Evolutionary conservation across 2,797 vertebrate genomes (phyloP).

Genomic region (Fundulus diaphanus): DNA sequence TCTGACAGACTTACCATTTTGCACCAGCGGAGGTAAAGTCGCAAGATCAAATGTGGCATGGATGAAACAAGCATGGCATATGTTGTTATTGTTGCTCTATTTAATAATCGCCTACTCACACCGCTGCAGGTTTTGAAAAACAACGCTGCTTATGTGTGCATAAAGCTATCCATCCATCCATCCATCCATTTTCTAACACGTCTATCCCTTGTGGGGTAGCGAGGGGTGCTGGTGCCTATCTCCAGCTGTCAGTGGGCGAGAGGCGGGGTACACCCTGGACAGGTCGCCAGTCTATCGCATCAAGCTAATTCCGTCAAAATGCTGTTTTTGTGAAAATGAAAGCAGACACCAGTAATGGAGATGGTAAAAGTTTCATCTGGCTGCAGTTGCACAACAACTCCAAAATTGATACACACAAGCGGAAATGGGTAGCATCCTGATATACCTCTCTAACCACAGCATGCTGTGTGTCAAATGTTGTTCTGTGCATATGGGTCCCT

Average conservation of each 20-base stretch:
- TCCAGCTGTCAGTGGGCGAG: no score
- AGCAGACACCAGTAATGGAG: background rate
- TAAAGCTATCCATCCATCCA: no score
- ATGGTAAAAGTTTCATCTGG: background rate
- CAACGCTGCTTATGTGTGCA: background rate
- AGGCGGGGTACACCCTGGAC: no score
- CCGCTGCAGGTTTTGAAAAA: background rate
- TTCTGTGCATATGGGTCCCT: background rate
- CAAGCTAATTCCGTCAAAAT: no score
- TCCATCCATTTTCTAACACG: no score
- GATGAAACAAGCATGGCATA: background rate
- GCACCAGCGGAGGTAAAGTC: background rate
- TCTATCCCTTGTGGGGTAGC: no score
- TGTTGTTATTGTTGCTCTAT: background rate
- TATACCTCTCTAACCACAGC: background rate
- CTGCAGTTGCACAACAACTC: background rate
- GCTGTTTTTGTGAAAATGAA: no score
- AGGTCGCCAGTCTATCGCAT: no score
- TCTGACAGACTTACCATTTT: background rate
- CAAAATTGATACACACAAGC: background rate
- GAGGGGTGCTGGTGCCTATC: no score
- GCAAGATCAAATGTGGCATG: background rate
- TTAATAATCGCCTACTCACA: background rate
- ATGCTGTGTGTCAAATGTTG: background rate
- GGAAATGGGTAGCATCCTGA: background rate